Evolutionary conservation across 2,113 vertebrate genomes (phyloP).

Genomic region (Otolemur garnettii): DNA sequence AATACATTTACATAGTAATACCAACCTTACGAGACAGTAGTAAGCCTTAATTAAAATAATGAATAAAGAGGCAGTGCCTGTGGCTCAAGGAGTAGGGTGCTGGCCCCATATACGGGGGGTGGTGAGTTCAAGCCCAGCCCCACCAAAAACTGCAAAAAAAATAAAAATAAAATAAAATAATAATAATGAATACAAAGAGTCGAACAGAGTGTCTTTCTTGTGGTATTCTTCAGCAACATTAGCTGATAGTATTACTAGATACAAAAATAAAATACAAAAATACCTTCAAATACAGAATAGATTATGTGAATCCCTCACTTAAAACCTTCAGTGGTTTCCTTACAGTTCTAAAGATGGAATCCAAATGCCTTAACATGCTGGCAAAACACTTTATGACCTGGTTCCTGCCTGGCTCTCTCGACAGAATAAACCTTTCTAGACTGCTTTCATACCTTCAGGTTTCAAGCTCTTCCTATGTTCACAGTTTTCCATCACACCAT

Average conservation of each 20-base stretch:
- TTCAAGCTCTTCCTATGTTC: not conserved
- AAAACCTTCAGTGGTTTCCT: not conserved
- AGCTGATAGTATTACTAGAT: not conserved
- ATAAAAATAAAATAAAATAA: not conserved
- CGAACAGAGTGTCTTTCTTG: not conserved
- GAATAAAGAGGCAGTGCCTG: not conserved
- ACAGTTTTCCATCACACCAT: not conserved
- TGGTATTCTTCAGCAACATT: not conserved
- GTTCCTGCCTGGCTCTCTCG: not conserved
- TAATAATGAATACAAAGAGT: not conserved
- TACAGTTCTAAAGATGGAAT: not conserved
- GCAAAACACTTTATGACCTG: not conserved
- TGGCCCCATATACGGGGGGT: too few relatives aligned
- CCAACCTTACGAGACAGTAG: not conserved
- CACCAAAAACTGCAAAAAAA: too few relatives aligned
- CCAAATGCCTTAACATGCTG: not conserved
- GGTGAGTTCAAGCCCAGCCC: too few relatives aligned
- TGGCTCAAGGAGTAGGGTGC: too few relatives aligned
- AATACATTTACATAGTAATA: not conserved
- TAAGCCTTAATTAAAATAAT: not conserved
- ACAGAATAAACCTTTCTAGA: not conserved
- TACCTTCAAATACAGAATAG: not conserved
- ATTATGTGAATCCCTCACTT: not conserved
- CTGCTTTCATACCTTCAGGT: not conserved
- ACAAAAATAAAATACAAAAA: conserved; percentile 19